A percentile compares a stretch with the other conserved stretches of the same genome.
Conservation (phyloP, 2,113 vertebrate species). For the Erythrocercus mccallii region DNA sequence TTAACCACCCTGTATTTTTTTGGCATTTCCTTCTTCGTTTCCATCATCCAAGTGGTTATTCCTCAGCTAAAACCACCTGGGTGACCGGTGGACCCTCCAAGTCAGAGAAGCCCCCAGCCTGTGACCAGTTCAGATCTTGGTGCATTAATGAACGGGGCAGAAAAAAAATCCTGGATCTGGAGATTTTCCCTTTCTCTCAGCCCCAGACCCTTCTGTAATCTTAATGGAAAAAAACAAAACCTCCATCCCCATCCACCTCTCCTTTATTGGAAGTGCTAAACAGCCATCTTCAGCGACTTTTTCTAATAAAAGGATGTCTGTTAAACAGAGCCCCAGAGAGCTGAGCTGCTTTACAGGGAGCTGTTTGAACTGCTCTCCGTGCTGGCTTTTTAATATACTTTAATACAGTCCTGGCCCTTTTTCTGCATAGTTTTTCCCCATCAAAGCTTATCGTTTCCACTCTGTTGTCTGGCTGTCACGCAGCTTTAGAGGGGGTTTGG, state of each 20-base stretch:
- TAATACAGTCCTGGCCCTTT: neutral
- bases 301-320: conserved; percentile 47
- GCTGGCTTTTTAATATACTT: conserved; percentile 40
- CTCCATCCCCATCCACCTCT: neutral
- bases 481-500: neutral
- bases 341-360: conserved; percentile 27
- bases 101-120: neutral
- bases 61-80: neutral
- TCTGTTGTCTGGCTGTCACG: neutral
- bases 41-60: accelerated
- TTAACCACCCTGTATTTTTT: no score
- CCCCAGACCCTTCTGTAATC: neutral
- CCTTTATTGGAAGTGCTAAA: conserved; percentile 32
- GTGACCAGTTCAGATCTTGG: neutral
- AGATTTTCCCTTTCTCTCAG: neutral
- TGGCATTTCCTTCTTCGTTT: neutral
- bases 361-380: conserved; percentile 11
- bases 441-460: neutral
- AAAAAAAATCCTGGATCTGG: neutral
- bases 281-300: conserved; percentile 13
- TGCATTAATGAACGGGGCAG: accelerated
- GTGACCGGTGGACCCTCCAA: neutral
- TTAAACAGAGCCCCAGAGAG: conserved; percentile 36
- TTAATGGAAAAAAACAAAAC: neutral
- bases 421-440: neutral